Evolutionary conservation across 1,140 invertebrate genomes (phyloP), one percentile per base, ranked within the genome.

Genomic region (Sogatella furcifera): DNA sequence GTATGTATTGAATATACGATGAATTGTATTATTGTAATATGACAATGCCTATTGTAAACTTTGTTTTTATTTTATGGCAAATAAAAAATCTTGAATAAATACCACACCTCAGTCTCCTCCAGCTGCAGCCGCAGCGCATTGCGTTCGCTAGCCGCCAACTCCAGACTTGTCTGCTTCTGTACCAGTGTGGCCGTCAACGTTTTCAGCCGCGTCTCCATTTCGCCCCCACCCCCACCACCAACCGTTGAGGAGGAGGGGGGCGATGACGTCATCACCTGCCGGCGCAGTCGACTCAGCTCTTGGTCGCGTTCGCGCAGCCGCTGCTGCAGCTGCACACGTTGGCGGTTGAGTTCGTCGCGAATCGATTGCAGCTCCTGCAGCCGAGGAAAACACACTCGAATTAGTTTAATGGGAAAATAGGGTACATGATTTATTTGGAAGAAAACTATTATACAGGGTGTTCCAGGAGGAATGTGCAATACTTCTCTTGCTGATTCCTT

Each of bases 71-170:
- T n/a, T n/a, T n/a, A n/a, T n/a, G n/a, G n/a, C n/a, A n/a, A n/a
- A n/a, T n/a, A n/a, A n/a, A 4, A 28, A 2, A 4, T 28, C 24
- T 2, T 4, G 2, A 28, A 6, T 28, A 2, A 6, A 28, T 28
- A 28, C 6, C 24, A 73, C 64, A 81, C 83, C 75, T 90, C 86
- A n/a, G 85, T 72, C 72, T 89, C 84, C 70, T 92, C 89, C 22
- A 91, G 71, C 69, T 91, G 89, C 19, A 92, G 69, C 46, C 81
- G 73, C 21, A 92, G 74, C 11, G 89, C 89, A 77, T 90, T 90
- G 65, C 86, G 81, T 66, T 92, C 89, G 1, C 85, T 84, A 28
- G 85, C 88, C 15, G 90, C 74, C 22, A 80, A 78, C 72, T 92
- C 90, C 24, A 93, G 68, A 56, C 82, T 77, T 55, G 84, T 84